These are phyloP conservation scores for Acinonyx jubatus DNA, from an alignment of 2,113 vertebrate species.

Conservation along the genomic window DNA sequence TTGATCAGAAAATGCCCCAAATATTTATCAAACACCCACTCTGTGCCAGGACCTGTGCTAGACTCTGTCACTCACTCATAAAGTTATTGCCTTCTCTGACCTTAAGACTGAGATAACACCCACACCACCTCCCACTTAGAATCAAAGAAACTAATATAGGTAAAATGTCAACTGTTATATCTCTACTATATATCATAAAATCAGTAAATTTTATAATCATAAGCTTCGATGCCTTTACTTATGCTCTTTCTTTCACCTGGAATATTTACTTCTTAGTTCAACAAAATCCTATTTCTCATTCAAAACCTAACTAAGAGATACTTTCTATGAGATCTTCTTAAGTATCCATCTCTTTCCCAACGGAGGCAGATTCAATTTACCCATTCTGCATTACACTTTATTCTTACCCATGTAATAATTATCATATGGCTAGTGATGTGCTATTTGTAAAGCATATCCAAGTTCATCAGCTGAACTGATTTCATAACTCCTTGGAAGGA, in stretches of 20 bases:
- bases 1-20: not conserved
- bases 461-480: not conserved
- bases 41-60: not conserved
- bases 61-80: not conserved
- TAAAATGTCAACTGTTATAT: not conserved
- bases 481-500: not conserved
- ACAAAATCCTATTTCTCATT: slow-evolving; percentile 8
- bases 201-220: not conserved
- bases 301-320: not conserved
- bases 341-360: not conserved
- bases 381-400: not conserved
- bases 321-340: not conserved
- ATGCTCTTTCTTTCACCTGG: not conserved
- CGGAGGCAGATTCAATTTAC: not conserved
- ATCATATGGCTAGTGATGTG: not conserved
- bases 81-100: not conserved
- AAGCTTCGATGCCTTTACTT: not conserved
- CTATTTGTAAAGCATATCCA: not conserved
- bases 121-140: not conserved
- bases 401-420: not conserved
- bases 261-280: not conserved
- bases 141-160: not conserved
- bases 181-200: not conserved
- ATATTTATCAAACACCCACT: not conserved
- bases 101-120: not conserved